These are phyloP conservation scores for Harmothoe impar DNA, from an alignment of 2,888 invertebrate genomes.

Conservation along the genomic window DNA sequence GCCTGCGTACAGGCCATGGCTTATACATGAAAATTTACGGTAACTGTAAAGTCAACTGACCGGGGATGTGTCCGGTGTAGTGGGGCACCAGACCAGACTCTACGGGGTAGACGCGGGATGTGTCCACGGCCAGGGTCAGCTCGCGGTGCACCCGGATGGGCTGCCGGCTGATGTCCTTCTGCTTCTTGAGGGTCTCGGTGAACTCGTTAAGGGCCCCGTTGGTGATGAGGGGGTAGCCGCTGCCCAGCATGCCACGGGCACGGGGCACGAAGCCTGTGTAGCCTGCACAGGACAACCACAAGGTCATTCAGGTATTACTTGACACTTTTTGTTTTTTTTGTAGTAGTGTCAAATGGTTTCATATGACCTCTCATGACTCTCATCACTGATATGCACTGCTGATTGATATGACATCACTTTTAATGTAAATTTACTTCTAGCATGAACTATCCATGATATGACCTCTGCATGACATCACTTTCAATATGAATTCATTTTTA, in stretches of 20 bases:
- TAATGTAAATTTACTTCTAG: no score
- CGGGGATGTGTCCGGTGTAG: slow-evolving; percentile 81
- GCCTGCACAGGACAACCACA: slow-evolving; percentile 70
- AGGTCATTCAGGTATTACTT: background rate
- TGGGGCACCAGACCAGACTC: slow-evolving; percentile 78
- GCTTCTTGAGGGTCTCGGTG: slow-evolving; percentile 73
- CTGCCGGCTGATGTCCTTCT: slow-evolving; percentile 68
- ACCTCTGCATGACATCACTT: no score
- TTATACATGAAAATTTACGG: no score
- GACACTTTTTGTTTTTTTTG: no score
- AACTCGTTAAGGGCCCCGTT: slow-evolving; percentile 78
- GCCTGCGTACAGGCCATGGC: no score
- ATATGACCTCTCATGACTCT: no score
- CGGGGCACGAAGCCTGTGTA: slow-evolving; percentile 80
- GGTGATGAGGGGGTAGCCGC: slow-evolving; percentile 79
- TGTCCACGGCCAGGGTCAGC: slow-evolving; percentile 65
- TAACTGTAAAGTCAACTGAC: no score
- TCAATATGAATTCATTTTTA: no score
- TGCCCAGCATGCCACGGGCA: slow-evolving; percentile 75
- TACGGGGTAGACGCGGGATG: slow-evolving; percentile 76
- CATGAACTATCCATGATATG: no score
- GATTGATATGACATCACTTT: no score
- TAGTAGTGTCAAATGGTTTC: no score
- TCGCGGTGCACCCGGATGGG: slow-evolving; percentile 69
- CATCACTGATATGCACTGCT: no score